These are phyloP conservation scores for Ennomos erosarius DNA, from an alignment of 2,888 invertebrate species.

Conservation along the genomic window DNA sequence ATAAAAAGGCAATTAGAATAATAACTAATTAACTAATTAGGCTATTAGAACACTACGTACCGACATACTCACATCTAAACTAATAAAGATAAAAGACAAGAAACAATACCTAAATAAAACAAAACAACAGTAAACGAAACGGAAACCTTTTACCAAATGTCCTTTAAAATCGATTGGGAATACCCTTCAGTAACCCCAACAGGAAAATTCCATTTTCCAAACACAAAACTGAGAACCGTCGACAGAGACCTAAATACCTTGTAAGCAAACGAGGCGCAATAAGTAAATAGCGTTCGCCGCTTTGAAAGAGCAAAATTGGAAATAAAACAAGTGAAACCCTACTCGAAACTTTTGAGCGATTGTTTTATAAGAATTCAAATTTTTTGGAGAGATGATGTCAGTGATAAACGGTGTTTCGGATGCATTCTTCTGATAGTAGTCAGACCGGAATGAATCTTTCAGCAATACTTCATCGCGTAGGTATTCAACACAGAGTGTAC, in stretches of 20 bases:
- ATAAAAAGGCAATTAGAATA: too few relatives aligned
- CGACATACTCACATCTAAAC: too few relatives aligned
- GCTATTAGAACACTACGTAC: too few relatives aligned
- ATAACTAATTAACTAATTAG: too few relatives aligned
- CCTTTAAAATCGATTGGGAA: conserved; percentile 77
- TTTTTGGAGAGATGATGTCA: too few relatives aligned
- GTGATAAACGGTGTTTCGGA: too few relatives aligned
- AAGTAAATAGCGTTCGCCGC: conserved; percentile 78
- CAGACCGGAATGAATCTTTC: too few relatives aligned
- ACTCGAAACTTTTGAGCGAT: conserved; percentile 68
- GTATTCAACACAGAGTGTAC: too few relatives aligned
- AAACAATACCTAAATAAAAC: conserved; percentile 34
- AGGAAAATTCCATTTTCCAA: conserved; percentile 82
- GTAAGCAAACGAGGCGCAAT: conserved; percentile 83
- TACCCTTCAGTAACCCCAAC: conserved; percentile 68
- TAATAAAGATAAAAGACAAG: too few relatives aligned
- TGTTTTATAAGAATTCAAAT: conserved; percentile 29
- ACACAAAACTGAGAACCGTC: conserved; percentile 75
- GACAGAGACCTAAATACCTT: conserved; percentile 80
- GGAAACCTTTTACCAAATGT: conserved; percentile 64
- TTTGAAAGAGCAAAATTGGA: conserved; percentile 65
- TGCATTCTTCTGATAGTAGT: too few relatives aligned
- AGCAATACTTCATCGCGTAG: too few relatives aligned
- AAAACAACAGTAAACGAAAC: conserved; percentile 60
- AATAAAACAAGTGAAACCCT: conserved; percentile 73